Conservation (phyloP, 2,888 invertebrate genomes). For the Lampropteryx suffumata region DNA sequence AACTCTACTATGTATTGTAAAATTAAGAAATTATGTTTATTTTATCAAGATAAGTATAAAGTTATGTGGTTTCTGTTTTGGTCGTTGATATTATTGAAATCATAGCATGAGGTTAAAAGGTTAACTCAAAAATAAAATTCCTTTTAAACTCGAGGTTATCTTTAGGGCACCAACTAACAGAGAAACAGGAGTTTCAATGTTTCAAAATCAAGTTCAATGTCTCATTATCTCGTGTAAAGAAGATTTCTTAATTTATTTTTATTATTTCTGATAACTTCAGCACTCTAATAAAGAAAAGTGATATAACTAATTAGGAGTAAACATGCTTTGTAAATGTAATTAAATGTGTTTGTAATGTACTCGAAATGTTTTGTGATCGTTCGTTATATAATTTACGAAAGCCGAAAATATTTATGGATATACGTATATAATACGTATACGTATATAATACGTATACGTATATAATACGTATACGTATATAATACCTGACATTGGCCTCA, state of each 20-base stretch:
- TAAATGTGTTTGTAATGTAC: no score
- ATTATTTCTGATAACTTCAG: neutral
- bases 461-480: no score
- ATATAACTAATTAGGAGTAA: no score
- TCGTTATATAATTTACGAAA: no score
- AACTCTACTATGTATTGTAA: neutral
- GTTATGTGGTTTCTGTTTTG: neutral
- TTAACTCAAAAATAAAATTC: constrained; percentile 5
- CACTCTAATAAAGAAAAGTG: neutral
- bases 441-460: no score
- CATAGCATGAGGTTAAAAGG: constrained; percentile 5
- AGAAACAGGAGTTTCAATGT: constrained; percentile 1
- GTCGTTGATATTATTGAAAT: constrained; percentile 5
- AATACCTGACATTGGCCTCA: no score
- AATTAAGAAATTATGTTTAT: no score
- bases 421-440: no score
- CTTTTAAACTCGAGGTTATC: constrained; percentile 13
- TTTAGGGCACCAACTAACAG: constrained; percentile 2
- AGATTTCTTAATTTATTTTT: neutral
- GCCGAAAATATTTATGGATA: no score
- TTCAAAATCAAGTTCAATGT: constrained; percentile 22
- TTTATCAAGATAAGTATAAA: no score
- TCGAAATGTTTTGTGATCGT: no score
- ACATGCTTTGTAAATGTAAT: no score
- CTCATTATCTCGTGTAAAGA: constrained; percentile 12